Percentiles rank a stretch among this genome's conserved stretches.
Conservation (phyloP, 2,113 vertebrate species). For the Oryzias javanicus region DNA sequence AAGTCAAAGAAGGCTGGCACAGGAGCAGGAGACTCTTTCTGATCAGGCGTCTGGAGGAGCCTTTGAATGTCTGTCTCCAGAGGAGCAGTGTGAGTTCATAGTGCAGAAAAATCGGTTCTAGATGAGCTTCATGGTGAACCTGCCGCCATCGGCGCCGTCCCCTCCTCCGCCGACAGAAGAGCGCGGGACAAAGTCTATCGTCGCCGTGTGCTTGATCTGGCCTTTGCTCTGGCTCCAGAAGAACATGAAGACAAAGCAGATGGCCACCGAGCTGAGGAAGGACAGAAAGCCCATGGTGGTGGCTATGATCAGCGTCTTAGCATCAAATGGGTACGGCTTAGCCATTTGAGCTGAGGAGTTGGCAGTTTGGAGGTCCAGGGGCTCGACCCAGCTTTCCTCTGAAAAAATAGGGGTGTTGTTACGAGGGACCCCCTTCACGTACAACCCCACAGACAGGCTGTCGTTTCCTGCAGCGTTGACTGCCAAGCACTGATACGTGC, state of each 20-base stretch:
- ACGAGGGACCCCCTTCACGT: slow-evolving; percentile 74
- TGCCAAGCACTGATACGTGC: slow-evolving; percentile 81
- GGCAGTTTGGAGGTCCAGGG: slow-evolving; percentile 63
- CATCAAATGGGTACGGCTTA: slow-evolving; percentile 77
- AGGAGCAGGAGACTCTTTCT: slow-evolving; percentile 17
- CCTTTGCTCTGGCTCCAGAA: slow-evolving; percentile 89
- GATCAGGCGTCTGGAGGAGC: not conserved
- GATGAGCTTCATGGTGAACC: slow-evolving; percentile 82
- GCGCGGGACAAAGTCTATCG: slow-evolving; percentile 83
- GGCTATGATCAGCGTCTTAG: slow-evolving; percentile 83
- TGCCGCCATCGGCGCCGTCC: slow-evolving; percentile 74
- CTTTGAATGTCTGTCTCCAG: slow-evolving; percentile 11
- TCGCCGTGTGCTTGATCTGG: slow-evolving; percentile 84
- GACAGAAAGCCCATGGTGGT: slow-evolving; percentile 87
- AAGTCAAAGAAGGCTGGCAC: slow-evolving; percentile 24
- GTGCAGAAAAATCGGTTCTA: slow-evolving; percentile 47
- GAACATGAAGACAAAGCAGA: slow-evolving; percentile 89
- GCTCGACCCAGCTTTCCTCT: slow-evolving; percentile 69
- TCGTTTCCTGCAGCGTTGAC: slow-evolving; percentile 86
- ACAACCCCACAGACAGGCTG: slow-evolving; percentile 78
- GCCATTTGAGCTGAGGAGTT: slow-evolving; percentile 73
- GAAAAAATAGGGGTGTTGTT: slow-evolving; percentile 64
- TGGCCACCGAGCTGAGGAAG: slow-evolving; percentile 85
- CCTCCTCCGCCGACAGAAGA: slow-evolving; percentile 71
- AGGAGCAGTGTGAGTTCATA: not conserved